Percentiles rank a stretch among this genome's conserved stretches.
phyloP scores from a whole-genome alignment of 1,140 invertebrate species.

The Drosophila varians region DNA sequence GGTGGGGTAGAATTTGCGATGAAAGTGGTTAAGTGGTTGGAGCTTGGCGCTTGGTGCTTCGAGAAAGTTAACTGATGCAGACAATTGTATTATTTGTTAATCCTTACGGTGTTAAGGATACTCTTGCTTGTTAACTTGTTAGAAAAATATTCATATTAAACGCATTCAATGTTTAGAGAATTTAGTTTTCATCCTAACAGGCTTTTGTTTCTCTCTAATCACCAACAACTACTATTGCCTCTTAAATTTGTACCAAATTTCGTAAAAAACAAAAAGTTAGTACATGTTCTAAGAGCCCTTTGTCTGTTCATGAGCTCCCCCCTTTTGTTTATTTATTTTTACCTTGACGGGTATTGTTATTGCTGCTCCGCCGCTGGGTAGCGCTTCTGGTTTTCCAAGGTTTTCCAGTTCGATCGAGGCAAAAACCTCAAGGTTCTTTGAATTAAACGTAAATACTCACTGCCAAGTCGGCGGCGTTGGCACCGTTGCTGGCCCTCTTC shows the following conservation, averaged over 20 bases:
- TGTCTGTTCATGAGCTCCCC: constrained; percentile 9
- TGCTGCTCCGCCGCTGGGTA: constrained; percentile 26
- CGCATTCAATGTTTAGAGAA: too few species aligned
- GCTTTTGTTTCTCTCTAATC: too few species aligned
- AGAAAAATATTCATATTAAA: too few species aligned
- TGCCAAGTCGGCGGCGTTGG: constrained; percentile 37
- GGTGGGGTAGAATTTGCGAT: background rate
- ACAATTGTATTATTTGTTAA: too few species aligned
- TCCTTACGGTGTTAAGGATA: too few species aligned
- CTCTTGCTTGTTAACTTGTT: too few species aligned
- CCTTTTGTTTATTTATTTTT: background rate
- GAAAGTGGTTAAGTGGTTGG: background rate
- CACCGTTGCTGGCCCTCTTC: constrained; percentile 50
- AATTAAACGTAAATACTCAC: constrained; percentile 18
- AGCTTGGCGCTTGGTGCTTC: background rate
- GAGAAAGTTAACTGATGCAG: background rate
- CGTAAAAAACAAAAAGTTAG: background rate
- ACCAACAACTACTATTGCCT: too few species aligned
- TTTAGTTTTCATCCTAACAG: too few species aligned
- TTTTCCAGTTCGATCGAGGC: constrained; percentile 71
- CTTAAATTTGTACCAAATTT: too few species aligned
- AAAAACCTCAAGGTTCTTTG: constrained; percentile 67
- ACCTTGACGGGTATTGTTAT: constrained; percentile 2
- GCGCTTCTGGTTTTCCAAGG: constrained; percentile 75
- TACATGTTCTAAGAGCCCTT: constrained; percentile 13